A percentile compares a stretch with the other conserved stretches of the same genome.
Evolutionary conservation across 30 jellyfish, hydroid and myxozoan species (phyloP).

Genomic region (Hydractinia symbiolongicarpus): DNA sequence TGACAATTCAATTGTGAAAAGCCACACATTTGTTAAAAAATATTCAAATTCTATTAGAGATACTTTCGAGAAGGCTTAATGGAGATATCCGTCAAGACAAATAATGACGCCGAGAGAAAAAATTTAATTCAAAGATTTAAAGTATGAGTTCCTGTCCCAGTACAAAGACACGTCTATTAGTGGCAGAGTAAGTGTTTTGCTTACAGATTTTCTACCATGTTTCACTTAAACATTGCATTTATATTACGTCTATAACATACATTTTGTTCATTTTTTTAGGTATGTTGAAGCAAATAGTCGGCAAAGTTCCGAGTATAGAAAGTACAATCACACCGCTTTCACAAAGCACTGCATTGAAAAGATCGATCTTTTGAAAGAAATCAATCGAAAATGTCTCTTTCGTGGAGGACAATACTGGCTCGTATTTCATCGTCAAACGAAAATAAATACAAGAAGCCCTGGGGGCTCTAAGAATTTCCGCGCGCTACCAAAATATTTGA

Average conservation of each 20-base stretch:
- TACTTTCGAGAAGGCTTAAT: neutral
- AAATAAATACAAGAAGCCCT: too few relatives aligned
- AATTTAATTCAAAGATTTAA: neutral
- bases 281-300: neutral
- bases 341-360: neutral
- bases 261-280: neutral
- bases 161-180: neutral
- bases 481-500: too few relatives aligned
- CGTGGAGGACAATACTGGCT: too few relatives aligned
- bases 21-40: too few relatives aligned
- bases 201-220: neutral
- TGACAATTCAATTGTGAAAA: neutral
- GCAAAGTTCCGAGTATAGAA: slow-evolving; percentile 2
- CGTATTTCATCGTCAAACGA: too few relatives aligned
- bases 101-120: neutral
- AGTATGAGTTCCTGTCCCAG: slow-evolving; percentile 1
- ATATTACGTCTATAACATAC: neutral
- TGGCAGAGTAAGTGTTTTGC: neutral
- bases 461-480: too few relatives aligned
- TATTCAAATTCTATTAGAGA: neutral
- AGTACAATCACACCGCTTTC: neutral
- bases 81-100: neutral
- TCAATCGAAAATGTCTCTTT: too few relatives aligned
- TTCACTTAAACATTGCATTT: neutral
- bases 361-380: neutral